A percentile compares a stretch with the other conserved stretches of the same genome.
These are phyloP conservation scores for Lepus europaeus DNA, from an alignment of 2,113 vertebrate genomes.

Conservation along the genomic window DNA sequence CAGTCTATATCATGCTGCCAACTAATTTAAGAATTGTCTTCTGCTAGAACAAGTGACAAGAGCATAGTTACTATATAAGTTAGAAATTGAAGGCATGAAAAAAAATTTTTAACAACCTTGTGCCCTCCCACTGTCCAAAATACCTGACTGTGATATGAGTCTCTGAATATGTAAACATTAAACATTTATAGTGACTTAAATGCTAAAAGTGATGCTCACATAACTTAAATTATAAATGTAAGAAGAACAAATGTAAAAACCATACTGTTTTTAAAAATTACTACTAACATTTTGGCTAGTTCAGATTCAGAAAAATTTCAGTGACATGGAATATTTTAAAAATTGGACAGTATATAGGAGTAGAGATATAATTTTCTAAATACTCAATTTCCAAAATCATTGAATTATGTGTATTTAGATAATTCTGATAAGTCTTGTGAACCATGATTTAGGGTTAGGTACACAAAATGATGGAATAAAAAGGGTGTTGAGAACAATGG, in stretches of 20 bases:
- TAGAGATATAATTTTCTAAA: slow-evolving; percentile 18
- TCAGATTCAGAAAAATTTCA: slow-evolving; percentile 18
- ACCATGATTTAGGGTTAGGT: neutral
- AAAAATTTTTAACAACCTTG: neutral
- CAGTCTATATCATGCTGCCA: neutral
- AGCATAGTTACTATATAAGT: neutral
- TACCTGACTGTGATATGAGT: neutral
- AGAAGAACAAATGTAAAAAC: neutral
- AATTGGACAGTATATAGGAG: neutral
- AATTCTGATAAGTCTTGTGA: neutral
- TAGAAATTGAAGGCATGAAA: neutral
- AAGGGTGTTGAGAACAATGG: neutral
- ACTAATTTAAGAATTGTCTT: slow-evolving; percentile 9
- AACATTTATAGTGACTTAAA: neutral
- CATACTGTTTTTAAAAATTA: slow-evolving; percentile 7
- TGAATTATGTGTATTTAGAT: neutral
- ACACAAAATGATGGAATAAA: neutral
- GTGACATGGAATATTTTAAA: slow-evolving; percentile 17
- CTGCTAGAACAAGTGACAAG: neutral
- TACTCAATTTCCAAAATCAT: slow-evolving; percentile 3
- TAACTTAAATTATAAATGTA: slow-evolving; percentile 22
- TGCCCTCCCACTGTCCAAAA: neutral
- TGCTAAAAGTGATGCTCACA: neutral
- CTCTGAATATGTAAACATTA: neutral
- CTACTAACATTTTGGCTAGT: slow-evolving; percentile 16